phyloP scores from a whole-genome alignment of 2,113 vertebrate genomes.

The Indicator maculatus region DNA sequence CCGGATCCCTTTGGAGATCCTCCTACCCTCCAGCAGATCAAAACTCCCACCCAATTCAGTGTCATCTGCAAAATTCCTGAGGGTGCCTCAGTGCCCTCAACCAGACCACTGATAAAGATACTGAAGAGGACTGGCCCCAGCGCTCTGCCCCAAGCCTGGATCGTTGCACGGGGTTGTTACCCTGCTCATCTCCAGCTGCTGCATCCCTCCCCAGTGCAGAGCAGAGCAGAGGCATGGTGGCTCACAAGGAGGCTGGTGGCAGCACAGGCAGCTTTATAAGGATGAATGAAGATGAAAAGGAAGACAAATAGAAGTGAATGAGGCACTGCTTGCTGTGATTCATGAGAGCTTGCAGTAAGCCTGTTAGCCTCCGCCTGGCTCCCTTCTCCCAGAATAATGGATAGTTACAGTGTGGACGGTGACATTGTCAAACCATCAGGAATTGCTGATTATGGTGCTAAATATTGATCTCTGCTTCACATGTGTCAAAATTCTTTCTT shows the following conservation, averaged over 20 bases:
- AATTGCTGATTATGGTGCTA: conserved; percentile 98
- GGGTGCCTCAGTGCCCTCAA: too few species aligned
- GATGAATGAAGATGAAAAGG: conserved; percentile 95
- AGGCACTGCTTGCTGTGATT: conserved; percentile 89
- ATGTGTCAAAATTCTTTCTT: conserved; percentile 98
- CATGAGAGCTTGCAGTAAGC: conserved; percentile 83
- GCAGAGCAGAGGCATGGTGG: background rate
- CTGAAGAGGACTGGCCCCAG: too few species aligned
- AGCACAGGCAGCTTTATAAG: conserved; percentile 83
- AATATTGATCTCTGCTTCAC: conserved; percentile 99
- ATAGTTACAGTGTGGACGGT: conserved; percentile 83
- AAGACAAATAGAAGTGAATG: conserved; percentile 86
- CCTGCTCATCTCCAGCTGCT: background rate
- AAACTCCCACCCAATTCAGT: too few species aligned
- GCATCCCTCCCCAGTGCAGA: background rate
- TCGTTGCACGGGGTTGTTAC: too few species aligned
- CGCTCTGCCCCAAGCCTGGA: too few species aligned
- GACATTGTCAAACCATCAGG: conserved; percentile 94
- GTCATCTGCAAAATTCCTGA: too few species aligned
- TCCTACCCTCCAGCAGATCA: too few species aligned
- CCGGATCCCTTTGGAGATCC: too few species aligned
- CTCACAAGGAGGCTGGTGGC: conserved; percentile 72
- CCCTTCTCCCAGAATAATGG: conserved; percentile 84
- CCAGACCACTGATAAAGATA: too few species aligned
- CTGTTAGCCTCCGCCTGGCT: conserved; percentile 82